Conservation (phyloP, 2,797 vertebrate species). For the Rhinophrynus dorsalis region DNA sequence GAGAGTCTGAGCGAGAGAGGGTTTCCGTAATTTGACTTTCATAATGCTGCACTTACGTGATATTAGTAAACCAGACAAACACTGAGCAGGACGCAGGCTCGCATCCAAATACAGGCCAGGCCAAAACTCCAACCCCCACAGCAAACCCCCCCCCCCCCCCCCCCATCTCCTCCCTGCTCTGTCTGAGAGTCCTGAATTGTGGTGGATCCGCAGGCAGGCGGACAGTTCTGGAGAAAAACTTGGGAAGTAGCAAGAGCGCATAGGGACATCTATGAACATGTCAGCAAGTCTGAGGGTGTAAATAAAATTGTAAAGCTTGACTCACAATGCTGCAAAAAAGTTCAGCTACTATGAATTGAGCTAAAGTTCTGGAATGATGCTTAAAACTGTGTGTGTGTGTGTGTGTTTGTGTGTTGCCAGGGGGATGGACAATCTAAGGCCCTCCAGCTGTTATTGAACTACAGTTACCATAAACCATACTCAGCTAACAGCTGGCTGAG, state of each 20-base stretch:
- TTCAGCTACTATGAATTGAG: too few relatives aligned
- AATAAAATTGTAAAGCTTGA: background rate
- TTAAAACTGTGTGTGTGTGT: too few relatives aligned
- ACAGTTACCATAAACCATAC: too few relatives aligned
- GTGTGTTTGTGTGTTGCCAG: too few relatives aligned
- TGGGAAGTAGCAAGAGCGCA: background rate
- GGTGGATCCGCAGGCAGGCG: background rate
- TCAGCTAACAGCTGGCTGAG: too few relatives aligned
- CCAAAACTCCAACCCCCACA: slow-evolving; percentile 1
- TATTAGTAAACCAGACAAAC: slow-evolving; percentile 43
- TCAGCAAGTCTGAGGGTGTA: background rate
- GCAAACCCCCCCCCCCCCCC: background rate
- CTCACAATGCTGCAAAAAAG: too few relatives aligned
- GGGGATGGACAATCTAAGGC: too few relatives aligned
- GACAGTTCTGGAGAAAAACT: background rate
- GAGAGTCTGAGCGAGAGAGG: slow-evolving; percentile 38
- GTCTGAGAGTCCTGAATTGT: background rate
- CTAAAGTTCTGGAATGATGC: too few relatives aligned
- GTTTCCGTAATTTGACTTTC: slow-evolving; percentile 45
- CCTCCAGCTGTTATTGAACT: too few relatives aligned
- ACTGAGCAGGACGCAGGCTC: slow-evolving; percentile 2
- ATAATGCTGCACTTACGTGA: slow-evolving; percentile 35
- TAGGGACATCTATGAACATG: background rate
- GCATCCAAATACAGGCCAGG: background rate
- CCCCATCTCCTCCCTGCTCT: background rate